phyloP scores from a whole-genome alignment of 2,113 vertebrate genomes.

The Tachycineta bicolor region DNA sequence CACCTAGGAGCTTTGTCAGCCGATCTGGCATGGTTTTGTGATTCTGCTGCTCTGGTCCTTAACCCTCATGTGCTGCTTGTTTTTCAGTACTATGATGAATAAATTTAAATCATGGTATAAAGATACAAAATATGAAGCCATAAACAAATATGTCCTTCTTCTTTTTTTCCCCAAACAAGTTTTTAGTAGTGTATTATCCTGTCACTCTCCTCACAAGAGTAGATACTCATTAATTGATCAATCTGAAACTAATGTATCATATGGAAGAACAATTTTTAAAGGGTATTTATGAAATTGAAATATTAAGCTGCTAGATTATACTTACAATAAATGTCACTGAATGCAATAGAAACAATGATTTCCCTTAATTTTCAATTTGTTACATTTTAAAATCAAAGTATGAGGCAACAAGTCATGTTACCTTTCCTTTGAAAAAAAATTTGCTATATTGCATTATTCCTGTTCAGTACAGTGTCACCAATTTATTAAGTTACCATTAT shows the following conservation, averaged over 20 bases:
- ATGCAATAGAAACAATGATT: background rate
- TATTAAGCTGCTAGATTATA: background rate
- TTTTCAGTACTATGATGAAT: background rate
- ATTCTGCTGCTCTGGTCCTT: background rate
- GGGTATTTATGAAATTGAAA: background rate
- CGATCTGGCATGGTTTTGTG: background rate
- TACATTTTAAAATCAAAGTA: background rate
- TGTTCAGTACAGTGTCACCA: background rate
- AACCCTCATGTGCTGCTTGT: background rate
- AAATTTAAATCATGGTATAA: background rate
- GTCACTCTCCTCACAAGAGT: background rate
- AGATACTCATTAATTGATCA: background rate
- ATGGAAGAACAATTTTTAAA: background rate
- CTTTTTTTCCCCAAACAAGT: background rate
- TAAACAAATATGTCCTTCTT: background rate
- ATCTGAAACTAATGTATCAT: background rate
- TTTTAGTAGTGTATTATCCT: background rate
- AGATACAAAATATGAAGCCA: background rate
- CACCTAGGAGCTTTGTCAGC: background rate
- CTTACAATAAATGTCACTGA: background rate
- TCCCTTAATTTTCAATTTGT: background rate
- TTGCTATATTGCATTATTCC: constrained; percentile 22
- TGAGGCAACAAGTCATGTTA: background rate
- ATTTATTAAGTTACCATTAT: constrained; percentile 12
- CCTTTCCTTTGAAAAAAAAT: background rate